phyloP scores from a whole-genome alignment of 2,797 vertebrate species.

The Xyrichtys novacula region DNA sequence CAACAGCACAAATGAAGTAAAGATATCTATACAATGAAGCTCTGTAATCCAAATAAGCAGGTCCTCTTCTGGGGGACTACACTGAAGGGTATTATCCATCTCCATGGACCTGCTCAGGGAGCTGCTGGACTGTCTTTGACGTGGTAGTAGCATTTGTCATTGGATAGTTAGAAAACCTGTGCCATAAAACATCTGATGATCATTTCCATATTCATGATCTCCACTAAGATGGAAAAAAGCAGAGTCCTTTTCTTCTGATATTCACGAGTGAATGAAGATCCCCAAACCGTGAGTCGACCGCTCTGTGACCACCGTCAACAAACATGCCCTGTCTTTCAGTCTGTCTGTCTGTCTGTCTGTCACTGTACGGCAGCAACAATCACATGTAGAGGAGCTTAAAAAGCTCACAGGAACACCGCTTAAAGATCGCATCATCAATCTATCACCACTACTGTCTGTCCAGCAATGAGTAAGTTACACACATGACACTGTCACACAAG shows the following conservation, averaged over 20 bases:
- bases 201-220: slow-evolving; percentile 61
- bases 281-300: slow-evolving; percentile 36
- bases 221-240: slow-evolving; percentile 47
- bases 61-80: slow-evolving; percentile 52
- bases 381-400: slow-evolving; percentile 30
- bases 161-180: slow-evolving; percentile 28
- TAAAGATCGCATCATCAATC: slow-evolving; percentile 21
- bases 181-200: slow-evolving; percentile 49
- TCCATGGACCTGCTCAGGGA: slow-evolving; percentile 44
- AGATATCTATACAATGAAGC: slow-evolving; percentile 15
- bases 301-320: slow-evolving; percentile 48
- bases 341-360: slow-evolving; percentile 36
- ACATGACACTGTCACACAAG: neutral
- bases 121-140: slow-evolving; percentile 54
- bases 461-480: slow-evolving; percentile 1
- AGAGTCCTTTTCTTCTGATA: slow-evolving; percentile 55
- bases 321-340: slow-evolving; percentile 66
- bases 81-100: slow-evolving; percentile 61
- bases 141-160: slow-evolving; percentile 61
- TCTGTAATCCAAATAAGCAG: slow-evolving; percentile 38
- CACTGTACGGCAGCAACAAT: slow-evolving; percentile 25
- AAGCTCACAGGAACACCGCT: neutral
- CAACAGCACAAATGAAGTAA: slow-evolving; percentile 20
- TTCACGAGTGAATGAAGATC: slow-evolving; percentile 35
- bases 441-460: slow-evolving; percentile 9